These are phyloP conservation scores for Rhinophrynus dorsalis DNA, from an alignment of 2,797 vertebrate genomes.

Conservation along the genomic window DNA sequence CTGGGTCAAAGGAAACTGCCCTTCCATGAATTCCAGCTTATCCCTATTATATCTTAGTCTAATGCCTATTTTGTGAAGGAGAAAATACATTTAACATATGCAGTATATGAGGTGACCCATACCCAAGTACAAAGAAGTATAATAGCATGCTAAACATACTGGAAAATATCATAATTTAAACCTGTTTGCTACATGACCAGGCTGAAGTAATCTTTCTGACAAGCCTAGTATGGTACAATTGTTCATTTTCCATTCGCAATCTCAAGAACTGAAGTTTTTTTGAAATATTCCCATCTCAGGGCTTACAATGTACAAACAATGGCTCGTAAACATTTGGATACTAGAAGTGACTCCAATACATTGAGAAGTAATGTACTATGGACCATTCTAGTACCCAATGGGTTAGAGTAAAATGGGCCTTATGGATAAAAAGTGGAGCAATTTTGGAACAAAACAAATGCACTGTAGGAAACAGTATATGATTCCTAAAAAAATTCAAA, in stretches of 20 bases:
- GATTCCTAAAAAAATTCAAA: no score
- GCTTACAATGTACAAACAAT: not conserved
- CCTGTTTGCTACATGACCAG: constrained; percentile 6
- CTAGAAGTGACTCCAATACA: no score
- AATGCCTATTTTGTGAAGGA: not conserved
- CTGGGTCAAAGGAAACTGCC: no score
- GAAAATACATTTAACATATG: not conserved
- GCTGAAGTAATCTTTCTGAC: not conserved
- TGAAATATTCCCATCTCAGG: not conserved
- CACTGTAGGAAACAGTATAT: no score
- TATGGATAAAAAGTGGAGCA: no score
- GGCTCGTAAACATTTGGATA: not conserved
- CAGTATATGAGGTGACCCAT: not conserved
- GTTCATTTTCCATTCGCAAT: not conserved
- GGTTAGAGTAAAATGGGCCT: not conserved
- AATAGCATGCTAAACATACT: not conserved
- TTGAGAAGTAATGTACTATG: no score
- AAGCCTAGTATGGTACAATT: no score
- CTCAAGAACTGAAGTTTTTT: not conserved
- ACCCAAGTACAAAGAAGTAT: not conserved
- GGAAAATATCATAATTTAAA: not conserved
- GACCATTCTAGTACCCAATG: no score
- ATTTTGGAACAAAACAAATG: no score
- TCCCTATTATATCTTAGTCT: no score
- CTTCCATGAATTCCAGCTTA: no score